Evolutionary conservation across 2,888 invertebrate species (phyloP), one percentile per base, ranked within the genome.

Genomic region (Apoda limacodes): DNA sequence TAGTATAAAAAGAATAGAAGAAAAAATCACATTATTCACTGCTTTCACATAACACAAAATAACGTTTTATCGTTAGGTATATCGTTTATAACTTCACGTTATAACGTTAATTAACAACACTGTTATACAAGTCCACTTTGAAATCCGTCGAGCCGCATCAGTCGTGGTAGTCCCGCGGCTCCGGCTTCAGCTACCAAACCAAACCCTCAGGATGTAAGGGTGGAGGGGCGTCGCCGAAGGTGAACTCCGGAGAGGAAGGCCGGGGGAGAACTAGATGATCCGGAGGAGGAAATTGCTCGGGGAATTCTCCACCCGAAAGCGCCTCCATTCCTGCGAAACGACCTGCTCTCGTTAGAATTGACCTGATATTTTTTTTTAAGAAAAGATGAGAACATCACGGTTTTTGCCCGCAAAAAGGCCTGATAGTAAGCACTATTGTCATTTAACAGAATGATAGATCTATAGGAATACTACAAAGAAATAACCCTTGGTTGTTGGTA

Each of bases 211-310:
- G 78, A 40, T 82, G 82, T 30, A 78, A 48, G 23, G 80, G 80
- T 1, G 81, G 81, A 13, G 80, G 81, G 28, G 72, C 81, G 57
- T 82, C 82, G 1, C 76, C 76, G 52, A 82, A 82, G 41, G 88
- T 86, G 76, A 88, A 89, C 72, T 88, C 88, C 26, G 90, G 89
- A 50, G 90, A 90, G 40, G 89, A 88, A 30, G 89, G 88, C 46
- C 89, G 85, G 38, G 88, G 88, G 40, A 88, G 86, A 55, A 85
- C 82, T 55, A 87, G 82, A 65, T 86, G 85, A 46, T 87, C 86
- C 2, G 86, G 84, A 5, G 84, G 85, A 30, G 84, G 85, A 70
- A 82, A 87, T 59, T 78, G 80, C 27, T 80, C 80, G 9, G 78
- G 76, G 46, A 78, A 78, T 50, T 76, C 80, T 48, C 76, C 74